Evolutionary conservation across 1,140 invertebrate species (phyloP).

Genomic region (Euschistus heros): DNA sequence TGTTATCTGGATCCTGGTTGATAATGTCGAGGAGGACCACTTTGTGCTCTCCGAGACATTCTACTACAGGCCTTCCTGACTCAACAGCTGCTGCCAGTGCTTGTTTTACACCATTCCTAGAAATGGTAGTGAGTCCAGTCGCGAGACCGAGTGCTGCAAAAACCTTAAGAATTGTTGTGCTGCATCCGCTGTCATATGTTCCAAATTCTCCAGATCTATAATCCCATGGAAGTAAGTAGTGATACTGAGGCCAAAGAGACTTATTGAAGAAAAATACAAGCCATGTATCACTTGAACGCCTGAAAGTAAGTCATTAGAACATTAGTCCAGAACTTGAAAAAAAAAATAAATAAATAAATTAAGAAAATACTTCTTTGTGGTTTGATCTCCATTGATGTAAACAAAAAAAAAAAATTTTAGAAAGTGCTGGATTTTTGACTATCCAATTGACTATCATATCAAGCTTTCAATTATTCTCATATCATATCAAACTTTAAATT

Average conservation of each 20-base stretch:
- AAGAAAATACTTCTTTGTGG: too few relatives aligned
- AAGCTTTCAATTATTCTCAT: too few relatives aligned
- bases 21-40: neutral
- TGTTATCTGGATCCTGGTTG: neutral
- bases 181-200: constrained; percentile 51
- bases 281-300: constrained; percentile 56
- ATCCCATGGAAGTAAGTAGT: constrained; percentile 63
- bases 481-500: too few relatives aligned
- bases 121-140: constrained; percentile 48
- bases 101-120: constrained; percentile 45
- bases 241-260: constrained; percentile 65
- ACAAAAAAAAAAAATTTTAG: too few relatives aligned
- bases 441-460: too few relatives aligned
- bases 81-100: constrained; percentile 44
- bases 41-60: constrained; percentile 38
- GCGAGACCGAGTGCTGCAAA: constrained; percentile 52
- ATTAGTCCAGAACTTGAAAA: too few relatives aligned
- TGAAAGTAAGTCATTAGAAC: constrained; percentile 33
- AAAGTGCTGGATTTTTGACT: too few relatives aligned
- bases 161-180: constrained; percentile 52
- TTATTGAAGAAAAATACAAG: constrained; percentile 58
- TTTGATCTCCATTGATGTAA: too few relatives aligned
- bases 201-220: constrained; percentile 68
- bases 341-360: too few relatives aligned
- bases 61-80: constrained; percentile 40